phyloP scores from a whole-genome alignment of 1,140 invertebrate genomes.

The Drosophila nasuta region DNA sequence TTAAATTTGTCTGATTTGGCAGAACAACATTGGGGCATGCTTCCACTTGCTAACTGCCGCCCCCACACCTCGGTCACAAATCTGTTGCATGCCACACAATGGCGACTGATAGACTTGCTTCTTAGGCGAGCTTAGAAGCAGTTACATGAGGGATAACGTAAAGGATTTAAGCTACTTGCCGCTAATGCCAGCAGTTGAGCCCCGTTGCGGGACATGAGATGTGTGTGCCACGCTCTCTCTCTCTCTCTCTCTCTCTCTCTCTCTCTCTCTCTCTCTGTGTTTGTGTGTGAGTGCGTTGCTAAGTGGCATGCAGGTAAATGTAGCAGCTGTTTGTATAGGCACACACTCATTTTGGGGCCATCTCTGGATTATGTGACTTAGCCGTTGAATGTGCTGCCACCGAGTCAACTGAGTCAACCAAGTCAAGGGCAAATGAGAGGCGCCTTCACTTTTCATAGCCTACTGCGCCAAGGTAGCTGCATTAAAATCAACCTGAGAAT shows the following conservation, averaged over 20 bases:
- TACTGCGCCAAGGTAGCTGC: slow-evolving; percentile 17
- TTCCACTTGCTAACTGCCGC: neutral
- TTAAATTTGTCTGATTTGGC: slow-evolving; percentile 8
- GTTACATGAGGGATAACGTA: slow-evolving; percentile 64
- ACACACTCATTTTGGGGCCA: slow-evolving; percentile 36
- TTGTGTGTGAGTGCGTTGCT: slow-evolving; percentile 18
- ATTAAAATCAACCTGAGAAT: neutral
- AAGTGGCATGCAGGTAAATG: slow-evolving; percentile 60
- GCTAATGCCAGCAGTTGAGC: slow-evolving; percentile 57
- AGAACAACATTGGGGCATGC: neutral
- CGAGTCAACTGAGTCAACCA: neutral
- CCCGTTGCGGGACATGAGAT: slow-evolving; percentile 37
- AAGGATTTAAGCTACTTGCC: slow-evolving; percentile 74
- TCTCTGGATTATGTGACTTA: slow-evolving; percentile 56
- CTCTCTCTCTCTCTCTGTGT: slow-evolving; percentile 15
- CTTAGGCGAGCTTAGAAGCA: slow-evolving; percentile 57
- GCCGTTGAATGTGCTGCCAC: slow-evolving; percentile 32
- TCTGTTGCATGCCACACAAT: neutral
- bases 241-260: neutral
- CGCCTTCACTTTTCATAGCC: slow-evolving; percentile 38
- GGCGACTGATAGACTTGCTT: slow-evolving; percentile 30
- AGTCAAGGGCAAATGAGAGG: slow-evolving; percentile 50
- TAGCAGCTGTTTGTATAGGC: slow-evolving; percentile 39
- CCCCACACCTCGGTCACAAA: no score
- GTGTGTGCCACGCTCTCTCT: neutral